These are phyloP conservation scores for Drosophila melanica DNA, from an alignment of 1,140 invertebrate species.

Conservation along the genomic window DNA sequence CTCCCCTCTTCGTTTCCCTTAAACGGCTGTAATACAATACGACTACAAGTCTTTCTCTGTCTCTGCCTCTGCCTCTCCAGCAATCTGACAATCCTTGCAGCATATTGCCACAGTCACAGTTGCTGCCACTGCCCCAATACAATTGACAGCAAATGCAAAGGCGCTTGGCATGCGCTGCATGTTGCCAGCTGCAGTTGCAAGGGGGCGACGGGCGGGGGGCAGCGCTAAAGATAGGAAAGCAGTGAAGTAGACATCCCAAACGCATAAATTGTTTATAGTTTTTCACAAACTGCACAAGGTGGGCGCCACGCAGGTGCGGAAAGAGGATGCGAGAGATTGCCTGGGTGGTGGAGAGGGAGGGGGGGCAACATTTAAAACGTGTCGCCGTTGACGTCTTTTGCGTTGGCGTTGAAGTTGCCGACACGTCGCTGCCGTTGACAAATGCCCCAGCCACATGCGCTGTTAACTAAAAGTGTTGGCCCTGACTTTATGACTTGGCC, in stretches of 20 bases:
- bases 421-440: conserved; percentile 75
- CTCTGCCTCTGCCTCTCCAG: not conserved
- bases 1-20: not conserved
- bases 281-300: conserved; percentile 35
- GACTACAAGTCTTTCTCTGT: conserved; percentile 18
- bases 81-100: not conserved
- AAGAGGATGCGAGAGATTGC: not conserved
- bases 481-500: conserved; percentile 36
- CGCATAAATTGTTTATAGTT: conserved; percentile 79
- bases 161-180: conserved; percentile 77
- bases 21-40: conserved; percentile 58
- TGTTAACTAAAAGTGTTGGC: conserved; percentile 71
- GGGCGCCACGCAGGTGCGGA: conserved; percentile 29
- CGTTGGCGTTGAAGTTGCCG: conserved; percentile 80
- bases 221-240: not conserved
- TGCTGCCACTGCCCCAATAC: conserved; percentile 37
- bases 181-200: conserved; percentile 31
- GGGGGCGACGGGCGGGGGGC: not conserved
- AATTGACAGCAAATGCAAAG: conserved; percentile 79
- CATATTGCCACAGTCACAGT: no score
- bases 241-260: conserved; percentile 65
- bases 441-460: conserved; percentile 75
- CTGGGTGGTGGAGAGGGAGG: not conserved
- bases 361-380: conserved; percentile 61
- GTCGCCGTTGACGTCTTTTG: conserved; percentile 45